Percentiles rank a stretch among this genome's conserved stretches.
phyloP scores from a whole-genome alignment of 1,140 invertebrate genomes.

The Habropoda laboriosa region DNA sequence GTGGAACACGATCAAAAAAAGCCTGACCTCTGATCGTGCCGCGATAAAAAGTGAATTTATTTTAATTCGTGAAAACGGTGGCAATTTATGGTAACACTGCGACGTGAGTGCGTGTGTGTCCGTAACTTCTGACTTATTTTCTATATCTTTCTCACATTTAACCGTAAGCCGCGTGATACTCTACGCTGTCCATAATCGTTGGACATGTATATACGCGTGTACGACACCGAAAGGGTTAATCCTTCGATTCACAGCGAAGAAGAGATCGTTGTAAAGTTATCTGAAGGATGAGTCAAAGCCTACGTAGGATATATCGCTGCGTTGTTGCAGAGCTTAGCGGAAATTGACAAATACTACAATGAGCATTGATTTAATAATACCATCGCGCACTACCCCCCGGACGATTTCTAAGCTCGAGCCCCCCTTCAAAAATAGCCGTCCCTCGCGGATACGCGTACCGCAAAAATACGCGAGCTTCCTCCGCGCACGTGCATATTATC shows the following conservation, averaged over 20 bases:
- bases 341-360: background rate
- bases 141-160: too few species aligned
- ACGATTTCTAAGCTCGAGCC: background rate
- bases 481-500: slow-evolving; percentile 10
- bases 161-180: too few species aligned
- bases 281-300: background rate
- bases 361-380: slow-evolving; percentile 17
- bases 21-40: slow-evolving; percentile 12
- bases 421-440: slow-evolving; percentile 9
- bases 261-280: background rate
- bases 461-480: background rate
- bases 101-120: background rate
- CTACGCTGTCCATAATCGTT: too few species aligned
- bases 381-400: background rate
- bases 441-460: background rate
- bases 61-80: background rate
- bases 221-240: background rate
- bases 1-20: background rate
- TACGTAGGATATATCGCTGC: background rate
- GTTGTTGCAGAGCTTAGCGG: too few species aligned
- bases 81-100: background rate
- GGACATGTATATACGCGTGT: too few species aligned
- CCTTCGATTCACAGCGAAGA: background rate
- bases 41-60: background rate
- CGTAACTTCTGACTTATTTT: background rate